Evolutionary conservation across 2,113 vertebrate genomes (phyloP).

Genomic region (Limanda limanda): DNA sequence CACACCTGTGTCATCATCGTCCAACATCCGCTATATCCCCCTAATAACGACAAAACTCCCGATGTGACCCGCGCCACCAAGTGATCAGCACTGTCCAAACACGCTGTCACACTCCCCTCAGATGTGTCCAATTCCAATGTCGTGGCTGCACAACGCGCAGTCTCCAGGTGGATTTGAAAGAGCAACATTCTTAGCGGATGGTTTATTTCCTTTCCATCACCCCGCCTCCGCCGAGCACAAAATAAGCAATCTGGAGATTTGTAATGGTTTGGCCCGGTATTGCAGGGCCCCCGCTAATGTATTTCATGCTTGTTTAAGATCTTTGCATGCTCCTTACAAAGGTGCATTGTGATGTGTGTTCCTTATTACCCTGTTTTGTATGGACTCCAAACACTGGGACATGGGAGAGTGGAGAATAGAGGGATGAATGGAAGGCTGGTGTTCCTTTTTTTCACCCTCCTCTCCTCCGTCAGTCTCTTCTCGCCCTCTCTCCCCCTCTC

Average conservation of each 20-base stretch:
- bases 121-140: constrained; percentile 68
- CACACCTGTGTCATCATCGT: constrained; percentile 53
- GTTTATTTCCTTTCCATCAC: constrained; percentile 60
- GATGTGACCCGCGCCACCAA: constrained; percentile 45
- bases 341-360: constrained; percentile 78
- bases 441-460: constrained; percentile 43
- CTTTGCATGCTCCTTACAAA: constrained; percentile 78
- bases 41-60: constrained; percentile 67
- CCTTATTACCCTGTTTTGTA: constrained; percentile 74
- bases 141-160: constrained; percentile 54
- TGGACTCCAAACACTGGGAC: constrained; percentile 72
- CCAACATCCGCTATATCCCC: constrained; percentile 45
- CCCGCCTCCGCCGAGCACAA: neutral
- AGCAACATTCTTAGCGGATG: constrained; percentile 63
- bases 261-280: constrained; percentile 71
- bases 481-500: constrained; percentile 54
- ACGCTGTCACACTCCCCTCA: constrained; percentile 66
- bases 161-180: constrained; percentile 75
- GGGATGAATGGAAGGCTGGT: constrained; percentile 38
- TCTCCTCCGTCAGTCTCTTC: constrained; percentile 59
- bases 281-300: constrained; percentile 71
- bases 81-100: constrained; percentile 73
- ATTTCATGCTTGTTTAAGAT: constrained; percentile 83
- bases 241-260: constrained; percentile 78
- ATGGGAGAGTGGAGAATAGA: constrained; percentile 34